Base-by-base conservation (phyloP, 2,113 vertebrate species). In the Stomatorhinus ivindoensis region DNA sequence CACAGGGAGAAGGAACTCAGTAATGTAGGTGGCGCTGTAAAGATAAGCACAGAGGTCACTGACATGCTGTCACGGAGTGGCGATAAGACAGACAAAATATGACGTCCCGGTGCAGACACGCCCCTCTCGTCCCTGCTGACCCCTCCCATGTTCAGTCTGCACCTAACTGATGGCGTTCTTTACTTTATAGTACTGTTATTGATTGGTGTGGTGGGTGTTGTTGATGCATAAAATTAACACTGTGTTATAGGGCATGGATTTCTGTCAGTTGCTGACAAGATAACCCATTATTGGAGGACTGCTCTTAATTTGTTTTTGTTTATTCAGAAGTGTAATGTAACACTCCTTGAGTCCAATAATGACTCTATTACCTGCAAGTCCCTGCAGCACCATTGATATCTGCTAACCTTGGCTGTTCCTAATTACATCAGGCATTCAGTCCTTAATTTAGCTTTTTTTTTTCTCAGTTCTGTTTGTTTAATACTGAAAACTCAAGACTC, bases 191-290 rank as follows among this genome's bases (percentile, higher is more conserved):
- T 91, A 91, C 91, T 90, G 87, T 87, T 94, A 96, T 96, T 94
- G 95, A 96, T 96, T 92, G 90, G 92, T 90, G 89, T 91, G 90
- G 92, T 92, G 95, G 89, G 94, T 93, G 94, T 96, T 95, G 96
- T 94, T 95, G 95, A 93, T 95, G 95, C 96, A 96, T 96, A 96
- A 96, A 96, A 96, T 96, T 94, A 96, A 96, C 95, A 96, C 93
- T 92, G 94, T 95, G 95, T 96, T 96, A 95, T 94, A 94, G 93
- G 92, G 88, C 94, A 96, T 96, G 92, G 95, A 96, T 96, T 95
- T 95, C 94, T 95, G 94, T 95, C 95, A 94, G 92, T 65, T 91
- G 88, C 86, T 95, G 96, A 95, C 95, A 95, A 95, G 95, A 95
- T 95, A 95, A 94, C 92, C 94, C 93, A 96, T 96, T 96, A 96